These are phyloP conservation scores for Zaprionus ornatus DNA, from an alignment of 1,140 invertebrate species.

Conservation along the genomic window DNA sequence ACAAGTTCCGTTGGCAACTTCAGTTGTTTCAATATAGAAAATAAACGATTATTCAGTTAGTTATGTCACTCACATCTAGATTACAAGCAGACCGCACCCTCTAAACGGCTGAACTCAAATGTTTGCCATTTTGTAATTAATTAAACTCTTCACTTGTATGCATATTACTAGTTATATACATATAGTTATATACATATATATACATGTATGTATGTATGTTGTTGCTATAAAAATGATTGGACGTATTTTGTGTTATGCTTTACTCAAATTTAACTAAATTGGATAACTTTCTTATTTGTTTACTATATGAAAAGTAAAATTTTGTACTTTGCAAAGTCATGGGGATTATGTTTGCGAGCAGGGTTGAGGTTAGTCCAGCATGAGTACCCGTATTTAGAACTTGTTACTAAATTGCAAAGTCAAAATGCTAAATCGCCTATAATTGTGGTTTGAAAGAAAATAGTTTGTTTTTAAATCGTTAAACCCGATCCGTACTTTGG, in stretches of 20 bases:
- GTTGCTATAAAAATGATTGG: background rate
- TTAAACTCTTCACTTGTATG: slow-evolving; percentile 10
- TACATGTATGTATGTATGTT: background rate
- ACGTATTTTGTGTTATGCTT: background rate
- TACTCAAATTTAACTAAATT: background rate
- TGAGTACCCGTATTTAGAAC: background rate
- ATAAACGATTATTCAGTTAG: background rate
- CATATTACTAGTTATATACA: background rate
- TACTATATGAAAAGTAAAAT: background rate
- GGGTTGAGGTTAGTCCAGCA: background rate
- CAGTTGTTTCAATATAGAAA: slow-evolving; percentile 1
- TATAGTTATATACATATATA: too few species aligned
- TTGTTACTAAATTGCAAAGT: background rate
- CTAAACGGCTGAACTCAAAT: background rate
- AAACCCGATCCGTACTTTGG: slow-evolving; percentile 3
- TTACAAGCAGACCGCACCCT: background rate
- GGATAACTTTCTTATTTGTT: background rate
- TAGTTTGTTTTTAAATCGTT: slow-evolving; percentile 20
- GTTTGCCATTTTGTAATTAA: slow-evolving; percentile 59
- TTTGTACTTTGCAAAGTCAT: background rate
- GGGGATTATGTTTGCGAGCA: background rate
- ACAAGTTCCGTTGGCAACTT: background rate
- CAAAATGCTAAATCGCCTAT: slow-evolving; percentile 8
- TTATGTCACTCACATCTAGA: background rate
- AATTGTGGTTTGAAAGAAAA: slow-evolving; percentile 27